Conservation (phyloP, 2,797 vertebrate species). For the Phyllotis vaccarum region DNA sequence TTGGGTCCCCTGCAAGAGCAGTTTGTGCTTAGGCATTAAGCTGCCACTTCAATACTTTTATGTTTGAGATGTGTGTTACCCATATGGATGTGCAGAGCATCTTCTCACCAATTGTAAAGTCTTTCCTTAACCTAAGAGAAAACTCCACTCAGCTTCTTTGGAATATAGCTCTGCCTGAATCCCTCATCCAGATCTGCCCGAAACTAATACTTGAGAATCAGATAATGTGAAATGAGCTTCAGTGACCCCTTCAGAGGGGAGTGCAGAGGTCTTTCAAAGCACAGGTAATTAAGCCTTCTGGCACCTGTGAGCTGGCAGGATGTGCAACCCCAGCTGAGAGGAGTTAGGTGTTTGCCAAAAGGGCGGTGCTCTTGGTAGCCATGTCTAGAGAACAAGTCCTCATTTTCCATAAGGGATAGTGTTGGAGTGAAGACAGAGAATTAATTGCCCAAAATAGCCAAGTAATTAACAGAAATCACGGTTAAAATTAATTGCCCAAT, state of each 20-base stretch:
- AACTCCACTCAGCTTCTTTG: slow-evolving; percentile 4
- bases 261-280: slow-evolving; percentile 65
- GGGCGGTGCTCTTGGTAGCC: background rate
- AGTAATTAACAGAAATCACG: slow-evolving; percentile 50
- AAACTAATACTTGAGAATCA: slow-evolving; percentile 5
- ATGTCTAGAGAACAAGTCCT: slow-evolving; percentile 3
- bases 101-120: background rate
- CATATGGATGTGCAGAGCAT: background rate
- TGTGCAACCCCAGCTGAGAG: background rate
- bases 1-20: background rate
- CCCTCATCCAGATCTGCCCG: background rate
- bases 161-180: background rate
- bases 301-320: slow-evolving; percentile 43
- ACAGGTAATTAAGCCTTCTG: slow-evolving; percentile 67
- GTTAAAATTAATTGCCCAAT: slow-evolving; percentile 55
- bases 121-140: background rate
- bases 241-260: slow-evolving; percentile 8
- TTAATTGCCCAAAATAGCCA: slow-evolving; percentile 30
- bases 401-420: slow-evolving; percentile 8
- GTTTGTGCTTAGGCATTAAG: background rate
- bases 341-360: slow-evolving; percentile 60
- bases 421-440: background rate
- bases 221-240: slow-evolving; percentile 44
- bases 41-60: background rate
- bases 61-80: slow-evolving; percentile 13